phyloP scores from a whole-genome alignment of 2,888 invertebrate genomes.

The Apamea crenata region DNA sequence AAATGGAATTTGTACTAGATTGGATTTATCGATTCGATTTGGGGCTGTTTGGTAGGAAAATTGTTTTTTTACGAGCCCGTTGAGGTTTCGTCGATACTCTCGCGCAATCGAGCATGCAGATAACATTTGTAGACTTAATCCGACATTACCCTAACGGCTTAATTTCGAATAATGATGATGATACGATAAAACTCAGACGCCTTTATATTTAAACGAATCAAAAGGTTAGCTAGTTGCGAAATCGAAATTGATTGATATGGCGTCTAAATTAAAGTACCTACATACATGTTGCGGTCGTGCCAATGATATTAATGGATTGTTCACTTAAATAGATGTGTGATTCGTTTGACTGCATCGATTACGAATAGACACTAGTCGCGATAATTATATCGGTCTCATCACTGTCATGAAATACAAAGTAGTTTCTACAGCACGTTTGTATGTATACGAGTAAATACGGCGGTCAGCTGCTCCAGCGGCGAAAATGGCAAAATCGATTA shows the following conservation, averaged over 20 bases:
- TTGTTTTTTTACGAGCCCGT: constrained; percentile 58
- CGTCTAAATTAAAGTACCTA: constrained; percentile 50
- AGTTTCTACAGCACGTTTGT: background rate
- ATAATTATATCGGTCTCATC: constrained; percentile 2
- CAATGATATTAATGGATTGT: constrained; percentile 41
- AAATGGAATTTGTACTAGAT: constrained; percentile 61
- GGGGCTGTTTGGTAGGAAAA: constrained; percentile 51
- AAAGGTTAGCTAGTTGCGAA: constrained; percentile 50
- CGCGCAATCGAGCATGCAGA: constrained; percentile 34
- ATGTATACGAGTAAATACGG: background rate
- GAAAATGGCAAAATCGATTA: constrained; percentile 29
- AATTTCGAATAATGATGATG: constrained; percentile 42
- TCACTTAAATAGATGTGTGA: constrained; percentile 8
- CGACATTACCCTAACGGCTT: constrained; percentile 44
- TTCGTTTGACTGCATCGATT: constrained; percentile 28
- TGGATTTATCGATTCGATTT: constrained; percentile 61
- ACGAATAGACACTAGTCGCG: constrained; percentile 22
- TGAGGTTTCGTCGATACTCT: constrained; percentile 46
- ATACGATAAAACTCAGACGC: constrained; percentile 32
- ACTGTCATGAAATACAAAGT: background rate
- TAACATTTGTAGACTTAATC: constrained; percentile 58
- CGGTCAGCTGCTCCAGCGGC: background rate
- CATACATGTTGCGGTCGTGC: constrained; percentile 36
- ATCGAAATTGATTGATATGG: constrained; percentile 51
- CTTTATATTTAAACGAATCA: constrained; percentile 30